Evolutionary conservation across 2,888 invertebrate genomes (phyloP), one percentile per base, ranked within the genome.

Genomic region (Notocelia uddmanniana): DNA sequence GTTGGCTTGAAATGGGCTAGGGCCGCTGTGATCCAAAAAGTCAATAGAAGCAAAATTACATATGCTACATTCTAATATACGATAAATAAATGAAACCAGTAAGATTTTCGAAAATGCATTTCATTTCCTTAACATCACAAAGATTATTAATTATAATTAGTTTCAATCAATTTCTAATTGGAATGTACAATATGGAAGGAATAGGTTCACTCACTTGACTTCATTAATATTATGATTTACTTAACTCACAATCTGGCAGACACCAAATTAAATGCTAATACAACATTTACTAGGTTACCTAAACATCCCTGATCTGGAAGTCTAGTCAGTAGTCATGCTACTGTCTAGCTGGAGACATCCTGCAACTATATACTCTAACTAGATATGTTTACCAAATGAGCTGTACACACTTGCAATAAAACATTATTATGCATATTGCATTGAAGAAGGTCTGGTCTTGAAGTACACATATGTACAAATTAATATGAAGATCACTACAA

Each of bases 391-490:
- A 19, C 18, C 41, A 59, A 21, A 59, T 41, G 11, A 41, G 15
- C 50, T 59, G 50, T n/a, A 58, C n/a, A 34, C 50, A 59, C 21
- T 31, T 60, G n/a, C 15, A 45, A 0, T 13, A 23, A 31, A 19
- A 15, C 8, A 34, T 19, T 31, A 31, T 84, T 87, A 91, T 48
- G 90, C 90, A 76, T 90, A 89, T 76, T 91, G 91, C 87, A 91
- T 88, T 18, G 86, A 79, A 19, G 85, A 78, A 13, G 97, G 97
- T 81, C 97, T 94, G 15, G 97, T 97, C 89, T 97, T 97, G 58
- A 97, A 86, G 85, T 97, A 97, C 69, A 97, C 96, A 83, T 97
- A 97, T 23, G 95, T 94, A 69, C 96, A 95, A 78, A 98, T 96
- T 67, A 97, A 89, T 67, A 96, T 84, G 78, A 96, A 96, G 76